These are phyloP conservation scores for Lysandra coridon DNA, from an alignment of 2,888 invertebrate genomes.

Conservation along the genomic window DNA sequence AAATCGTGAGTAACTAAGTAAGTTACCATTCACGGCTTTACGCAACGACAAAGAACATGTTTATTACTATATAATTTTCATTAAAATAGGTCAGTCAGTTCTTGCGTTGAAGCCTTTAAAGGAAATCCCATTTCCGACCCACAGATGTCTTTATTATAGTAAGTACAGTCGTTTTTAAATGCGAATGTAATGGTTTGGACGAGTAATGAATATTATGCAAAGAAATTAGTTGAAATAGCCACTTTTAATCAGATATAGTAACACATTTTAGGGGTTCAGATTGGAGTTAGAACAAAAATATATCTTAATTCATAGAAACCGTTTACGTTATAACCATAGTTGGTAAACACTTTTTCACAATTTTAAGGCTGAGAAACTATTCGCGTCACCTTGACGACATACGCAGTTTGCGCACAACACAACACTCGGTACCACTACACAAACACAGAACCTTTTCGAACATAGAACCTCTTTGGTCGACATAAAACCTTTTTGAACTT, in stretches of 20 bases:
- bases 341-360: background rate
- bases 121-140: background rate
- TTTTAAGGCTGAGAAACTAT: background rate
- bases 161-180: background rate
- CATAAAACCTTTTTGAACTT: conserved; percentile 64
- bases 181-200: background rate
- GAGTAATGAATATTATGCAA: background rate
- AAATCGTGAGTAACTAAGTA: conserved; percentile 5
- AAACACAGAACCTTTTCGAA: background rate
- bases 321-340: background rate
- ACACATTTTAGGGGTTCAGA: background rate
- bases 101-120: conserved; percentile 6
- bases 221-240: background rate
- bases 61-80: conserved; percentile 19
- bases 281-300: background rate
- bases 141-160: conserved; percentile 10
- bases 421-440: background rate
- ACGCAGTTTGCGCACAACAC: background rate
- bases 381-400: background rate
- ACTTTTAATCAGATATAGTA: background rate
- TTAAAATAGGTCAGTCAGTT: conserved; percentile 15
- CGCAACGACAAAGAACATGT: conserved; percentile 5
- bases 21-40: background rate
- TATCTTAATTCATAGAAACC: background rate
- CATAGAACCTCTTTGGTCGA: background rate